phyloP scores from a whole-genome alignment of 1,140 invertebrate species.

The Drosophila kepulauana region DNA sequence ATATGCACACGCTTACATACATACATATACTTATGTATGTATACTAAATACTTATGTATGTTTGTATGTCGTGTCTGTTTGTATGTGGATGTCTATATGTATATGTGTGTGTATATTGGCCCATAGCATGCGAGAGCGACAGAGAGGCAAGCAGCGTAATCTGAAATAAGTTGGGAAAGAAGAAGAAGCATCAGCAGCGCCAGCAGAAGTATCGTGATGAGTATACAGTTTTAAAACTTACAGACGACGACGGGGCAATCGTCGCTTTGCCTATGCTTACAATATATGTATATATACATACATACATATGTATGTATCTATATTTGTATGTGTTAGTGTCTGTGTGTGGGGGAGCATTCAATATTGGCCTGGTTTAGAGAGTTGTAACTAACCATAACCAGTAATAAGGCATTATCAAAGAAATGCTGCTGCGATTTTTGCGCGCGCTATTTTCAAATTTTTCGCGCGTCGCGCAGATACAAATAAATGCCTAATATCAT shows the following conservation, averaged over 20 bases:
- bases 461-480: constrained; percentile 16
- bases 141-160: constrained; percentile 71
- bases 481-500: constrained; percentile 41
- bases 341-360: constrained; percentile 36
- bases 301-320: constrained; percentile 14
- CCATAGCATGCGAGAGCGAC: constrained; percentile 59
- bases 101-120: constrained; percentile 45
- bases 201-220: constrained; percentile 77
- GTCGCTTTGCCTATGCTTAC: constrained; percentile 51
- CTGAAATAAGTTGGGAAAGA: constrained; percentile 80
- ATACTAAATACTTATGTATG: constrained; percentile 26
- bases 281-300: constrained; percentile 9
- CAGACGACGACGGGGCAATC: constrained; percentile 48
- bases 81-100: constrained; percentile 15
- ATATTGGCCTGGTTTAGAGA: constrained; percentile 52
- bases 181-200: constrained; percentile 78
- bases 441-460: constrained; percentile 14
- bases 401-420: constrained; percentile 15
- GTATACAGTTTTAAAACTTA: constrained; percentile 79
- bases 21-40: constrained; percentile 51
- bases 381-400: constrained; percentile 42
- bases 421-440: constrained; percentile 35
- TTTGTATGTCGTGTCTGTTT: constrained; percentile 24
- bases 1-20: constrained; percentile 53
- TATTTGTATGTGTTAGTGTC: constrained; percentile 10